Percentiles rank a stretch among this genome's conserved stretches.
These are phyloP conservation scores for Eremobia ochroleuca DNA, from an alignment of 2,888 invertebrate genomes.

Conservation along the genomic window DNA sequence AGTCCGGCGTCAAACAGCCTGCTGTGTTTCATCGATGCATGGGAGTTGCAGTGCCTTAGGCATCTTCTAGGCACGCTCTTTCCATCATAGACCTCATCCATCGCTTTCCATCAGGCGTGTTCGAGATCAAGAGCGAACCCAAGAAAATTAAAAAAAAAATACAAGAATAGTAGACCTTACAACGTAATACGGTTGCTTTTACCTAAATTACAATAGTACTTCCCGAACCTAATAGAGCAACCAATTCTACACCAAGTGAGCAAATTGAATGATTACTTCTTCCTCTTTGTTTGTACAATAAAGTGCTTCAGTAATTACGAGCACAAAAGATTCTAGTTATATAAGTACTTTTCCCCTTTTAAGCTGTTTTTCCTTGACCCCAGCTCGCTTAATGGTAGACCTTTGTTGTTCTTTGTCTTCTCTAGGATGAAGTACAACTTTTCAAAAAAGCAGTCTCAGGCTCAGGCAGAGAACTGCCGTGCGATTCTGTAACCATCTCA, in stretches of 20 bases:
- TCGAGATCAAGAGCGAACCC: too few relatives aligned
- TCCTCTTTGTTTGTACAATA: constrained; percentile 38
- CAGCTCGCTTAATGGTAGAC: too few relatives aligned
- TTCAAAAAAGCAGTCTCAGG: background rate
- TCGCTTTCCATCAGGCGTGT: too few relatives aligned
- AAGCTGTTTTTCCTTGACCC: background rate
- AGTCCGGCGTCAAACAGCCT: too few relatives aligned
- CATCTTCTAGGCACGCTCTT: too few relatives aligned
- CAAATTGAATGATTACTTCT: constrained; percentile 61
- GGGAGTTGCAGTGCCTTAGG: too few relatives aligned
- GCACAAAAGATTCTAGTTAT: constrained; percentile 18
- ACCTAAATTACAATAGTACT: constrained; percentile 2
- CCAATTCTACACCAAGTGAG: constrained; percentile 29
- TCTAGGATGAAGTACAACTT: background rate
- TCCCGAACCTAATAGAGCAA: constrained; percentile 10
- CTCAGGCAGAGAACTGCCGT: too few relatives aligned
- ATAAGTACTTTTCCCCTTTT: background rate
- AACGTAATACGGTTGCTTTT: background rate
- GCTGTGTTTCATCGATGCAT: too few relatives aligned
- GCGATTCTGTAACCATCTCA: too few relatives aligned
- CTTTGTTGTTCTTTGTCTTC: background rate
- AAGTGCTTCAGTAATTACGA: constrained; percentile 26
- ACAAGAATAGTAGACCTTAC: too few relatives aligned
- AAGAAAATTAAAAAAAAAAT: too few relatives aligned
- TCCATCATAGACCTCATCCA: too few relatives aligned